Base-by-base conservation (phyloP, 1,140 invertebrate genomes). In the Diorhabda carinulata region DNA sequence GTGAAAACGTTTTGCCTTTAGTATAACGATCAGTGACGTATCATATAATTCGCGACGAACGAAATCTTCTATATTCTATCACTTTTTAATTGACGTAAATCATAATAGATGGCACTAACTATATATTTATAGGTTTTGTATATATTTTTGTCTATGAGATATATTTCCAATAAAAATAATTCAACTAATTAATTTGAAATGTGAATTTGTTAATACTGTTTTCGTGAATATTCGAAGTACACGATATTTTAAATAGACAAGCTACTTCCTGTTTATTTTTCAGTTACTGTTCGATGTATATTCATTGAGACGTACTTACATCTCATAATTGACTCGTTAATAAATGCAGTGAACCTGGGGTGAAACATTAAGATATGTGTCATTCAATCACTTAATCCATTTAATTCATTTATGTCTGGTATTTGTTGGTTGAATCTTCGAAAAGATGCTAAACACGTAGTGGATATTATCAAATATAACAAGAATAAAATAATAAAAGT, bases 141-240 rank as follows among this genome's bases (percentile, higher is more conserved):
- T 25, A 25, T 25, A 25, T 25, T 25, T 25, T 25, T 25, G 25
- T 25, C 25, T 25, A 25, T 25, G 25, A 25, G 25, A 25, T 25
- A 25, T 25, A 25, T 25, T 25, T 25, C 25, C 25, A 25, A 25
- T 25, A 1, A 1, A 25, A 25, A 25, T 66, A 61, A 70, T 64
- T 7, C 45, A 52, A 52, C 52, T 67, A 74, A 72, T 67, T 61
- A 66, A 62, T 57, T 57, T 8, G n/a, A 44, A 57, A 59, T 59
- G 5, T 59, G 44, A 43, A 60, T 44, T 64, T 57, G 68, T 69
- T 58, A 69, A 61, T 62, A 57, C 58, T 57, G 44, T 56, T 57
- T 43, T 43, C 44, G 43, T 64, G 68, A 61, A 42, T 66, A 47
- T 70, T 47, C 63, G 62, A 59, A 65, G 10, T 47, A n/a, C 57